These are phyloP conservation scores for Labroides dimidiatus DNA, from an alignment of 2,797 vertebrate genomes.

Conservation along the genomic window DNA sequence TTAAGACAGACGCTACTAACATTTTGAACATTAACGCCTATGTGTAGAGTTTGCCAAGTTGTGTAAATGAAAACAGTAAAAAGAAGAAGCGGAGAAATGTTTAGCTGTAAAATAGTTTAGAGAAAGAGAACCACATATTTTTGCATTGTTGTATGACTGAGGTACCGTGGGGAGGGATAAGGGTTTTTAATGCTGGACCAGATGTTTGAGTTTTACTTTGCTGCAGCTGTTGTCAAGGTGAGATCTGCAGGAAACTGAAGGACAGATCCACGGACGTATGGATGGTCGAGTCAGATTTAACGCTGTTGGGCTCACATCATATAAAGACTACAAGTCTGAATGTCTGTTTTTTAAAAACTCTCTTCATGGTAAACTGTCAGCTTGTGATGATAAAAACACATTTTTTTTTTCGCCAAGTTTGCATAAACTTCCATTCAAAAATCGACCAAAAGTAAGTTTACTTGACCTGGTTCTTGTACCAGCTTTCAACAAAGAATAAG, in stretches of 20 bases:
- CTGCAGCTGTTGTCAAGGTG: conserved; percentile 34
- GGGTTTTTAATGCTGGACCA: conserved; percentile 59
- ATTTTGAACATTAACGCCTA: conserved; percentile 68
- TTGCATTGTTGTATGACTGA: conserved; percentile 76
- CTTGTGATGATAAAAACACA: conserved; percentile 29
- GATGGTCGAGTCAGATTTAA: conserved; percentile 27
- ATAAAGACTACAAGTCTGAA: conserved; percentile 61
- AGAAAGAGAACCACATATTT: conserved; percentile 81
- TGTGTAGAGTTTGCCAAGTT: conserved; percentile 72
- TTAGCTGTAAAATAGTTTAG: conserved; percentile 77
- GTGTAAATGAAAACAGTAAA: conserved; percentile 19
- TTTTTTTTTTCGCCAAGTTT: conserved; percentile 18
- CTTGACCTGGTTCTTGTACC: conserved; percentile 70
- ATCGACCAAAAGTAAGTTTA: conserved; percentile 65
- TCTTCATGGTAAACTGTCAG: conserved; percentile 17
- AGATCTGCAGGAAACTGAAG: neutral
- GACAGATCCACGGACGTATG: conserved; percentile 10
- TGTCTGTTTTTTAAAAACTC: conserved; percentile 53
- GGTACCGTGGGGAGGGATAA: conserved; percentile 45
- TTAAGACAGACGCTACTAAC: conserved; percentile 75
- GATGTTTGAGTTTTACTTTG: conserved; percentile 55
- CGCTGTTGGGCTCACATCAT: conserved; percentile 44
- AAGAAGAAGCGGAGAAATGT: conserved; percentile 34
- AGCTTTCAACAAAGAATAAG: conserved; percentile 70
- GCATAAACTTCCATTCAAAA: conserved; percentile 36